phyloP scores from a whole-genome alignment of 2,113 vertebrate genomes.

The Cottus gobio region DNA sequence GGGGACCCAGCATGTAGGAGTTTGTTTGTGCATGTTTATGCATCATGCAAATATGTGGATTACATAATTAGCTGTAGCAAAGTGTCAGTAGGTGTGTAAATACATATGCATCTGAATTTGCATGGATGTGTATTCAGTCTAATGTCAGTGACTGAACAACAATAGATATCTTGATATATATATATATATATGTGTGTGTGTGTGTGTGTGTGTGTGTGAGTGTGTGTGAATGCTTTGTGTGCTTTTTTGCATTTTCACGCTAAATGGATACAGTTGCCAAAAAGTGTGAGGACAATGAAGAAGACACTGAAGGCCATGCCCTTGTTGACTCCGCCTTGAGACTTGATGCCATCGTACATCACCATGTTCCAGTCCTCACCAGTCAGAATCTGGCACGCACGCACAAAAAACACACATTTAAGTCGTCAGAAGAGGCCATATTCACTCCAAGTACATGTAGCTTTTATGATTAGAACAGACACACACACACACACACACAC shows the following conservation, averaged over 20 bases:
- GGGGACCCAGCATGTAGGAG: constrained; percentile 43
- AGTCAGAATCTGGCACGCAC: constrained; percentile 85
- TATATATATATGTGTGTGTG: no score
- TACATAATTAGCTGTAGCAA: not conserved
- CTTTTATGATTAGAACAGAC: not conserved
- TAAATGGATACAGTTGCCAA: constrained; percentile 94
- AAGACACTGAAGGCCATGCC: constrained; percentile 97
- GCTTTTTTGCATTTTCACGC: not conserved
- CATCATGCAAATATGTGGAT: not conserved
- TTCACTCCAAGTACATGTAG: not conserved
- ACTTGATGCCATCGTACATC: constrained; percentile 95
- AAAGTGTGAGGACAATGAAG: constrained; percentile 97
- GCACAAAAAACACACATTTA: constrained; percentile 9
- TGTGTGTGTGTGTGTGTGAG: no score
- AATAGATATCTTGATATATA: not conserved
- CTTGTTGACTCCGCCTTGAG: constrained; percentile 94
- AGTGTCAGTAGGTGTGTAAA: not conserved
- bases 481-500: not conserved
- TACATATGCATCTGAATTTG: not conserved
- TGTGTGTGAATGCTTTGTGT: not conserved
- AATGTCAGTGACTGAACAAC: not conserved
- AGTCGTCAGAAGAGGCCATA: constrained; percentile 2
- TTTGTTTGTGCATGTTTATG: constrained; percentile 21
- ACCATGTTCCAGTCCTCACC: constrained; percentile 97
- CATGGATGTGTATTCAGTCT: not conserved